Base-by-base conservation (phyloP, 2,888 invertebrate genomes). In the Trachelus stipa region DNA sequence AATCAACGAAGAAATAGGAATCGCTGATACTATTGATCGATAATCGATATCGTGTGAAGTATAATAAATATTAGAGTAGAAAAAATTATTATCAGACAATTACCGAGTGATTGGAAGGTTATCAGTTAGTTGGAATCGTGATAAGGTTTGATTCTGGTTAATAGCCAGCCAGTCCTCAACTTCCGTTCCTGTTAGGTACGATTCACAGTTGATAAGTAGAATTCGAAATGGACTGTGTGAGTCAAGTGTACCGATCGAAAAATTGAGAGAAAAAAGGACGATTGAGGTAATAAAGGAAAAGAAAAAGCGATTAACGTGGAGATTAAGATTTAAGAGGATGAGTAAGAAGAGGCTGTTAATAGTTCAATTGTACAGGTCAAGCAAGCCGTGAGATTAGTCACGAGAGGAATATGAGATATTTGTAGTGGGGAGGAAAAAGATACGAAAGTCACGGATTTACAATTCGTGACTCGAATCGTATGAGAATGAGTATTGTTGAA, bases 361-460 rank as follows among this genome's bases (percentile, higher is more conserved):
- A 81, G 82, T 82, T 82, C 79, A 83, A 83, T 83, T 82, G 82
- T 83, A 78, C 79, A 79, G 74, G 75, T 81, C 82, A 77, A 73
- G 31, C 73, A 33, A 73, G 37, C 77, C 79, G 78, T 77, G 75
- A 82, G 78, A 81, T 82, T 82, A 82, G 76, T 81, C 81, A 78
- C 71, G 40, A 71, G 74, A 33, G 34, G 37, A 73, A 71, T 1
- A 34, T 15, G 31, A 34, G 71, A 71, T 34, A 71, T 23, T 34
- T 34, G 12, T 4, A 12, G 12, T 2, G 31, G 31, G 71, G 2
- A n/a, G 6, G 31, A 30, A 31, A 31, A n/a, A 30, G 71, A 12
- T 15, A 71, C 71, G 31, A 71, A 1, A 71, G 11, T 71, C 11
- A 34, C 71, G 71, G 9, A 71, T 71, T 34, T 56, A 12, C 9